A percentile compares a stretch with the other conserved stretches of the same genome.
phyloP scores from a whole-genome alignment of 2,888 invertebrate genomes.

The Phorcus lineatus region DNA sequence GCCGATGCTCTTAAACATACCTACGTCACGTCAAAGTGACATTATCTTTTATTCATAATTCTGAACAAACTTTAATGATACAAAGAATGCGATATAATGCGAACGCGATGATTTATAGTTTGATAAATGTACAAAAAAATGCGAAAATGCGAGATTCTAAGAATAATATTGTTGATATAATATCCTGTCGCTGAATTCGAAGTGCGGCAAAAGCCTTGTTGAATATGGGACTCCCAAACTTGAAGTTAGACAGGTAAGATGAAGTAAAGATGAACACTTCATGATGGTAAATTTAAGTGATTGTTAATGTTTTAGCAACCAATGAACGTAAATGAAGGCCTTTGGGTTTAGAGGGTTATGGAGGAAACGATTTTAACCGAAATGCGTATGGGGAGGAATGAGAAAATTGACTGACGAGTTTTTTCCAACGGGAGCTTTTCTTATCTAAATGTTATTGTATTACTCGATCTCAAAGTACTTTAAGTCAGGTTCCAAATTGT shows the following conservation, averaged over 20 bases:
- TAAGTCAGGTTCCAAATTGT: background rate
- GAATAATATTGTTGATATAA: no score
- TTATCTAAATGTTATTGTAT: no score
- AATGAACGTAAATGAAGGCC: background rate
- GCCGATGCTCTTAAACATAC: background rate
- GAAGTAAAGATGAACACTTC: background rate
- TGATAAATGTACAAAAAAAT: conserved; percentile 1
- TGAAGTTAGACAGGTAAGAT: background rate
- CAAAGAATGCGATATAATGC: conserved; percentile 19
- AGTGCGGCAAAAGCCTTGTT: background rate
- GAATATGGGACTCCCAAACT: conserved; percentile 9
- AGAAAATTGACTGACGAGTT: background rate
- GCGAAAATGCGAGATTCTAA: conserved; percentile 13
- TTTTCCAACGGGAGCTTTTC: no score
- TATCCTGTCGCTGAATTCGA: no score
- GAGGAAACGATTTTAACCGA: background rate
- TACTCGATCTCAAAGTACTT: no score
- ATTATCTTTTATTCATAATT: conserved; percentile 3
- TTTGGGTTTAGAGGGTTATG: background rate
- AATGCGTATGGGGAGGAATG: background rate
- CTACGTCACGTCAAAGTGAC: background rate
- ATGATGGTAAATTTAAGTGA: no score
- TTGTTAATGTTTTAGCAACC: no score
- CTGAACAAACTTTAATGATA: background rate
- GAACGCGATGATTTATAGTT: background rate